These are phyloP conservation scores for Synanthedon andrenaeformis DNA, from an alignment of 2,888 invertebrate genomes.

Conservation along the genomic window DNA sequence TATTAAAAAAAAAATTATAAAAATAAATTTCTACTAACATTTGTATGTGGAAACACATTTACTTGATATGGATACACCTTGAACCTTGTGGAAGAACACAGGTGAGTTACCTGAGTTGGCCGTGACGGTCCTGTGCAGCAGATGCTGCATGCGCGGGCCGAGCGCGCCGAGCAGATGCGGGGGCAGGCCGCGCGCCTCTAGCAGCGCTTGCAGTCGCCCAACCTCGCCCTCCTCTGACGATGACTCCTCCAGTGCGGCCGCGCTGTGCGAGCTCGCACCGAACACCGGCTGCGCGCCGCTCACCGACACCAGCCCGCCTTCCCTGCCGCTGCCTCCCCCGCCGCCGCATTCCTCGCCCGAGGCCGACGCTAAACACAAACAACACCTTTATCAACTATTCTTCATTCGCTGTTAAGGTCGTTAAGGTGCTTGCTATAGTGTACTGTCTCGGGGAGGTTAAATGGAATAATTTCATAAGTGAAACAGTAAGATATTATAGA, in stretches of 20 bases:
- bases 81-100: too few species aligned
- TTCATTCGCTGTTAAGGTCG: neutral
- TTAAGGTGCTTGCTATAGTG: too few species aligned
- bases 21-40: too few species aligned
- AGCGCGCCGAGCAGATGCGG: constrained; percentile 96
- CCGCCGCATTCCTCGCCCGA: constrained; percentile 44
- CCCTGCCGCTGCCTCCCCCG: constrained; percentile 20
- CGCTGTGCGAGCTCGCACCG: constrained; percentile 49
- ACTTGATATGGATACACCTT: too few species aligned
- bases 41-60: too few species aligned
- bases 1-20: too few species aligned
- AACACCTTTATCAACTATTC: neutral
- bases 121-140: constrained; percentile 94
- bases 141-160: constrained; percentile 96
- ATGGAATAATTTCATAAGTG: too few species aligned
- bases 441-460: too few species aligned
- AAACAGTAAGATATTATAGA: too few species aligned
- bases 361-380: constrained; percentile 27
- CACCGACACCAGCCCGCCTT: constrained; percentile 49
- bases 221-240: constrained; percentile 92
- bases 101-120: constrained; percentile 62
- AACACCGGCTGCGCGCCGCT: constrained; percentile 40
- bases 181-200: constrained; percentile 95
- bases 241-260: constrained; percentile 74
- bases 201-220: constrained; percentile 91